These are phyloP conservation scores for Drosophila setosimentum DNA, from an alignment of 2,888 invertebrate species.

Conservation along the genomic window DNA sequence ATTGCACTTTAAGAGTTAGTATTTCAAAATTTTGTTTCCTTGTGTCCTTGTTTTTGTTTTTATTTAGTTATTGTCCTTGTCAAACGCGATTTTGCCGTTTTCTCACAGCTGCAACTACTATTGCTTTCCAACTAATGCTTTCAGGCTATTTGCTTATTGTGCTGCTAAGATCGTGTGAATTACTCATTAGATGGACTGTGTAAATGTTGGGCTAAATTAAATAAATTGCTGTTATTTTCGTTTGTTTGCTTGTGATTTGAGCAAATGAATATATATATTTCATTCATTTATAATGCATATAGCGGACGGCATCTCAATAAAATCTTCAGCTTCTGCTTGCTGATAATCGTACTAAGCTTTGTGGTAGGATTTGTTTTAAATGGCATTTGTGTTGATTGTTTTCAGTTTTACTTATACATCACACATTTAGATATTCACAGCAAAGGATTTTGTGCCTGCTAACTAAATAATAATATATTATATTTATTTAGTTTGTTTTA, in stretches of 20 bases:
- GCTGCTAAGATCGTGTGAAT: conserved; percentile 45
- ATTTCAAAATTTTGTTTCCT: conserved; percentile 20
- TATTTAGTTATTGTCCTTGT: conserved; percentile 21
- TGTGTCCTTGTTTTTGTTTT: conserved; percentile 10
- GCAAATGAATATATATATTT: conserved; percentile 4
- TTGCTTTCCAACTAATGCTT: conserved; percentile 10
- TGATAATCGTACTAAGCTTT: conserved; percentile 10
- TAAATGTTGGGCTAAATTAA: conserved; percentile 44
- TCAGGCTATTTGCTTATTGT: conserved; percentile 33
- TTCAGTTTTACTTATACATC: neutral
- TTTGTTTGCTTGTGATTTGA: conserved; percentile 46
- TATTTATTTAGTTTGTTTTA: neutral
- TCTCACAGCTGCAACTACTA: conserved; percentile 34
- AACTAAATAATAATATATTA: neutral
- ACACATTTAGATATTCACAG: neutral
- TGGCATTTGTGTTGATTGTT: conserved; percentile 21
- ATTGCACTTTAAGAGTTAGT: conserved; percentile 57
- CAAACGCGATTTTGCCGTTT: conserved; percentile 37
- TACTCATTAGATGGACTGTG: conserved; percentile 51
- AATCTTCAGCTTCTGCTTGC: conserved; percentile 18
- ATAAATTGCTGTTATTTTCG: conserved; percentile 41
- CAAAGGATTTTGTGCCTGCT: neutral
- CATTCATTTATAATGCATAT: conserved; percentile 22
- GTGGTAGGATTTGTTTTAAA: conserved; percentile 22
- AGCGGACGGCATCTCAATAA: conserved; percentile 14